These are phyloP conservation scores for Heterocephalus glaber DNA, from an alignment of 2,113 vertebrate species.

Conservation along the genomic window DNA sequence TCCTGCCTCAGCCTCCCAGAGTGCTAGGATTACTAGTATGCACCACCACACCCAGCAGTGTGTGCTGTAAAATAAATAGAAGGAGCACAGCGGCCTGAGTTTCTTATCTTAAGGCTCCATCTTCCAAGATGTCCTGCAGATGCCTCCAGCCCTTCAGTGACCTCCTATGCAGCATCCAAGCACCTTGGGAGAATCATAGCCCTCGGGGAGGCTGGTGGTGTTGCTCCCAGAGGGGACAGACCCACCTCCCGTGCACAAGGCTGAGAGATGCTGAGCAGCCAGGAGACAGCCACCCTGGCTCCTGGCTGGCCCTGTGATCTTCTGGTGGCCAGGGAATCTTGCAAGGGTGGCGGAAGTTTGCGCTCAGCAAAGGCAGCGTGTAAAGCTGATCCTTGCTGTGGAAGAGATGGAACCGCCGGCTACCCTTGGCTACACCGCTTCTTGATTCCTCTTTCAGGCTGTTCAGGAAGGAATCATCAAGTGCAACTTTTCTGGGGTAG, in stretches of 20 bases:
- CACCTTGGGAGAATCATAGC: neutral
- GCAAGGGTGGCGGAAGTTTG: neutral
- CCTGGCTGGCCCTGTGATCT: neutral
- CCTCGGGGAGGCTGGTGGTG: neutral
- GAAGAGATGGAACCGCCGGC: neutral
- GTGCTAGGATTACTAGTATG: neutral
- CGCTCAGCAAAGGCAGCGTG: neutral
- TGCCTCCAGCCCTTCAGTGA: too few species aligned
- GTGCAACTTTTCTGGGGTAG: conserved; percentile 94
- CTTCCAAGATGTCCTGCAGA: neutral
- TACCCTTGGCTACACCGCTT: neutral
- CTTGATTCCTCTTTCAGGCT: conserved; percentile 84
- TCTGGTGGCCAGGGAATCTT: neutral
- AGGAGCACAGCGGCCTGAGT: neutral
- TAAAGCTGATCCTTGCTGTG: neutral
- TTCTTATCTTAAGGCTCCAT: neutral
- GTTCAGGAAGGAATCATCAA: conserved; percentile 87
- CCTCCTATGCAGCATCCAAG: neutral
- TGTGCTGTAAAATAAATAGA: neutral
- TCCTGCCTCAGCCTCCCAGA: neutral
- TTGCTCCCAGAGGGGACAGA: neutral
- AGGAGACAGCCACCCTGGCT: neutral
- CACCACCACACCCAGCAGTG: neutral
- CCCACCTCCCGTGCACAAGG: neutral
- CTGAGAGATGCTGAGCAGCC: neutral